Percentiles rank a stretch among this genome's conserved stretches.
These are phyloP conservation scores for Uropetala carovei DNA, from an alignment of 2,888 invertebrate species.

Conservation along the genomic window DNA sequence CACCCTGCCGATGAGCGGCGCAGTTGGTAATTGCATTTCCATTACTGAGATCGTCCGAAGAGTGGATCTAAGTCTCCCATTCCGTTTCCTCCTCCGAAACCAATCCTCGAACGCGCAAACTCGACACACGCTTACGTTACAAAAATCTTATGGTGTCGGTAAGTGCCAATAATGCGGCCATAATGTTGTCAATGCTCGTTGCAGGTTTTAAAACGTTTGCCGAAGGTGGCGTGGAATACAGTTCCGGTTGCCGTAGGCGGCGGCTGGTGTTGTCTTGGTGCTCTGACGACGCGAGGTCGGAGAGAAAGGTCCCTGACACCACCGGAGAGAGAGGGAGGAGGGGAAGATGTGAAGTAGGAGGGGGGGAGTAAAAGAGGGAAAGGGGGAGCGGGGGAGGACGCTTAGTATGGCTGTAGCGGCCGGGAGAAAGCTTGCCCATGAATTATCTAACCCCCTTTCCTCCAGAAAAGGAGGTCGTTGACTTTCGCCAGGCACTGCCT, in stretches of 20 bases:
- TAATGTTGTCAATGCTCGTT: background rate
- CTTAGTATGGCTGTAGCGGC: slow-evolving; percentile 14
- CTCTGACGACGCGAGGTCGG: background rate
- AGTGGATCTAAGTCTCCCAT: background rate
- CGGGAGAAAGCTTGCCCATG: slow-evolving; percentile 65
- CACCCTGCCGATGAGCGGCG: no score
- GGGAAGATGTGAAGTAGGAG: background rate
- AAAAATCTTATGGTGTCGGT: background rate
- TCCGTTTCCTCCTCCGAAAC: background rate
- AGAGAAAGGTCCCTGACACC: slow-evolving; percentile 32
- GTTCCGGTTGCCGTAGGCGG: slow-evolving; percentile 34
- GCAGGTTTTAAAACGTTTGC: background rate
- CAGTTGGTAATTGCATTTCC: no score
- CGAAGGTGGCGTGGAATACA: background rate
- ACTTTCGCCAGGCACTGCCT: slow-evolving; percentile 48
- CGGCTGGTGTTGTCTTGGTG: slow-evolving; percentile 38
- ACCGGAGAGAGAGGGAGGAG: background rate
- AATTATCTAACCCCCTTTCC: slow-evolving; percentile 65
- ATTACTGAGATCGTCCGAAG: background rate
- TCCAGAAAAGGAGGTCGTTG: slow-evolving; percentile 56
- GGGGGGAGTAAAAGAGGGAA: background rate
- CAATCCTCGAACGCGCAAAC: background rate
- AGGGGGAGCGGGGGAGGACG: background rate
- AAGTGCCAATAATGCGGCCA: background rate
- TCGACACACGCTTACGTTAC: background rate